phyloP scores from a whole-genome alignment of 2,888 invertebrate species.

The Acanthosepion esculentum region DNA sequence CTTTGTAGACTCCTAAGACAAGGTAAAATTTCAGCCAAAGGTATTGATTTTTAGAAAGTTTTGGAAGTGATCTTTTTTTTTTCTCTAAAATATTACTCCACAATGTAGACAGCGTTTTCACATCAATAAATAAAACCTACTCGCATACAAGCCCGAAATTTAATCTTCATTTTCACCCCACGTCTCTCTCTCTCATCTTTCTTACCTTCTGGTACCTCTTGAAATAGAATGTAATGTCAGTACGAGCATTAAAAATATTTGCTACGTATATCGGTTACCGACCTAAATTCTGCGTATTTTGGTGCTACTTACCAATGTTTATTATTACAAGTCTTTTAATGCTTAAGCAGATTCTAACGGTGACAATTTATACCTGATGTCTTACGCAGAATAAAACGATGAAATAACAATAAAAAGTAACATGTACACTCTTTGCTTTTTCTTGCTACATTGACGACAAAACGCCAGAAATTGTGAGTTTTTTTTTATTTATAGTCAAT shows the following conservation, averaged over 20 bases:
- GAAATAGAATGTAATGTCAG: slow-evolving; percentile 16
- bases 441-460: neutral
- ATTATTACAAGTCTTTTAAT: neutral
- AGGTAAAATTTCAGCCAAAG: neutral
- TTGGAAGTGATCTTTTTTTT: neutral
- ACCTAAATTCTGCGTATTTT: neutral
- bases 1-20: neutral
- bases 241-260: neutral
- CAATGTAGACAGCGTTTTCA: neutral
- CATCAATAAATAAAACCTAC: neutral
- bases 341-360: neutral
- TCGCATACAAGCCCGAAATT: neutral
- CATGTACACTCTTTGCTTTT: no score
- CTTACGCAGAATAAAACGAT: neutral
- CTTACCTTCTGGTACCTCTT: neutral
- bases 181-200: neutral
- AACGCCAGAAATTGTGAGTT: neutral
- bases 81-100: neutral
- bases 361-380: neutral
- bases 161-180: neutral
- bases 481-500: neutral
- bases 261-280: neutral
- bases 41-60: neutral
- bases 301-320: neutral
- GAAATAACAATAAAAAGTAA: neutral